phyloP scores from a whole-genome alignment of 2,888 invertebrate species.

The Drosophila helvetica region DNA sequence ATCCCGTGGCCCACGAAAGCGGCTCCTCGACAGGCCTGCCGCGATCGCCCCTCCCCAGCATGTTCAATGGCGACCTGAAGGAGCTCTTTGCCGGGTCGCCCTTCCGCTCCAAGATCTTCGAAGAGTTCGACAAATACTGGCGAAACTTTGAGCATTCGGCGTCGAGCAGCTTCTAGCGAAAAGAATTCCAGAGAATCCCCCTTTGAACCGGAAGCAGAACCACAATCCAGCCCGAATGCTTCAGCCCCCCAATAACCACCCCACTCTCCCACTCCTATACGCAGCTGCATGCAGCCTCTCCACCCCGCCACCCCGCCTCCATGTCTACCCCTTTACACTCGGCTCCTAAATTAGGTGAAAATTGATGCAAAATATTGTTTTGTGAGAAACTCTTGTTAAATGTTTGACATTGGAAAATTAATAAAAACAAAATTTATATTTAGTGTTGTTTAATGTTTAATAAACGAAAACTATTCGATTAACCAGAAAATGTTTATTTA shows the following conservation, averaged over 20 bases:
- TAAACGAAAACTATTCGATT: slow-evolving; percentile 64
- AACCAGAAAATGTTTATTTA: slow-evolving; percentile 50
- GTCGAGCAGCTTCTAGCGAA: slow-evolving; percentile 53
- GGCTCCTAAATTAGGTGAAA: slow-evolving; percentile 35
- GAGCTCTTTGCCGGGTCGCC: slow-evolving; percentile 80
- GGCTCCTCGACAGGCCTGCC: slow-evolving; percentile 6
- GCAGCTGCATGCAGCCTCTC: slow-evolving; percentile 63
- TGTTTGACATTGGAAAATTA: slow-evolving; percentile 38
- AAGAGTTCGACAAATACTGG: slow-evolving; percentile 81
- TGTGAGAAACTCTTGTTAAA: slow-evolving; percentile 38
- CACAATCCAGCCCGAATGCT: slow-evolving; percentile 52
- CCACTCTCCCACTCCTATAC: neutral
- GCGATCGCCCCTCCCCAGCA: slow-evolving; percentile 8
- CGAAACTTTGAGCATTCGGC: slow-evolving; percentile 71
- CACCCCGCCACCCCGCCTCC: neutral
- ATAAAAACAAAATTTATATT: slow-evolving; percentile 48
- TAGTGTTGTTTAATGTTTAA: slow-evolving; percentile 74
- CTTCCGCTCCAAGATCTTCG: slow-evolving; percentile 74
- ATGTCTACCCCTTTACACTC: neutral
- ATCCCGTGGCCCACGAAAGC: slow-evolving; percentile 6
- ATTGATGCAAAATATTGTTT: slow-evolving; percentile 37
- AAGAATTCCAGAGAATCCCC: slow-evolving; percentile 34
- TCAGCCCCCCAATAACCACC: slow-evolving; percentile 13
- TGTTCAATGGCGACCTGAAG: slow-evolving; percentile 67
- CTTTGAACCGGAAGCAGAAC: slow-evolving; percentile 23